Base-by-base conservation (phyloP, 2,888 invertebrate genomes). In the Protodeltote pygarga region DNA sequence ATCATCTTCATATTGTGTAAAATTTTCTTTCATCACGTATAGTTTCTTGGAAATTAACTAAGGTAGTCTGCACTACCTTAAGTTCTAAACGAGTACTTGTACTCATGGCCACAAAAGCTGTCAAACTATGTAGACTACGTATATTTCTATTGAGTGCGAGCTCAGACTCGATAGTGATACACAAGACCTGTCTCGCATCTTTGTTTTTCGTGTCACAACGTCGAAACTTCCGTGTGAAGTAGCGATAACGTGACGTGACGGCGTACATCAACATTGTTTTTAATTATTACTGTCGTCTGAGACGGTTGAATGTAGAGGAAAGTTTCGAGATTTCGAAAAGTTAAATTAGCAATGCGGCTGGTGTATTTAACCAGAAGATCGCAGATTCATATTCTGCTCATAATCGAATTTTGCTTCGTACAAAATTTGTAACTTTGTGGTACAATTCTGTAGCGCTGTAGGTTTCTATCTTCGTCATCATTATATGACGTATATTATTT, bases 81-180 rank as follows among this genome's bases (percentile, higher is more conserved):
- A 3, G 28, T 24, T 52, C 40, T 21, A 35, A 17, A 45, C 9
- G 25, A 39, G 35, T 17, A 21, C 11, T 14, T 15, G 20, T 51
- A 23, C 24, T 6, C 19, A 3, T 29, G 3, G n/a, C n/a, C n/a
- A 60, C 45, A 57, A 64, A 52, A 48, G 57, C 39, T 13, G 44
- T 47, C 44, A 23, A 31, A 11, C 24, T 42, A 9, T 31, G 11
- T 25, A 17, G 10, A 20, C 19, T 31, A 13, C 13, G 2, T 32
- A 17, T 28, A 33, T 16, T 38, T 10, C 46, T 13, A 47, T 39
- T 45, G 38, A 57, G 14, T 34, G n/a, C 4, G 25, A 44, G 21
- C 37, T 61, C 34, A 20, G 42, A 29, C 34, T 55, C 29, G 38
- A 54, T 60, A 41, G 32, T 14, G 25, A 40, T 13, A 40, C 48